These are phyloP conservation scores for Platycnemis pennipes DNA, from an alignment of 2,888 invertebrate genomes.

Conservation along the genomic window DNA sequence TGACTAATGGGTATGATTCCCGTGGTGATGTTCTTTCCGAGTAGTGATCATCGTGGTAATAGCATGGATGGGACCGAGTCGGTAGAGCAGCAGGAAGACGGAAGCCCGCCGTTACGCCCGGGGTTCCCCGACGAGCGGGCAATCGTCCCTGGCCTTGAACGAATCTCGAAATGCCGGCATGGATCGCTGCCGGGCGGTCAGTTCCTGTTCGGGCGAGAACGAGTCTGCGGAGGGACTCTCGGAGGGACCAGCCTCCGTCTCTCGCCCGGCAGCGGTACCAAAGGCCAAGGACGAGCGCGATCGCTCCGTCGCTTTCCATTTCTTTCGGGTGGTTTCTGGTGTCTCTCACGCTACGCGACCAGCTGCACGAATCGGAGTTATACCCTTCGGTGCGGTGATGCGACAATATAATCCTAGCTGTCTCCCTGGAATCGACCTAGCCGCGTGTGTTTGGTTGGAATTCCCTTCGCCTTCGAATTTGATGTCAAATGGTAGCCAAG, in stretches of 20 bases:
- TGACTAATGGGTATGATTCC: too few species aligned
- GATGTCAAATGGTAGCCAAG: too few species aligned
- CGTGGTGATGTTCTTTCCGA: too few species aligned
- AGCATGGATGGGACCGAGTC: too few species aligned
- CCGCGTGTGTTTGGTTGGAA: too few species aligned
- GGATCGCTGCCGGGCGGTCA: background rate
- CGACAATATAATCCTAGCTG: too few species aligned
- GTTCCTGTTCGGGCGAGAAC: background rate
- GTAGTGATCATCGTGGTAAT: too few species aligned
- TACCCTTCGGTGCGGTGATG: too few species aligned
- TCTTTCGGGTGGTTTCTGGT: background rate
- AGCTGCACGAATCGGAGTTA: background rate
- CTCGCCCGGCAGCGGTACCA: background rate
- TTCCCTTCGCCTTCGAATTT: too few species aligned
- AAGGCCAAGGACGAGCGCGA: constrained; percentile 9
- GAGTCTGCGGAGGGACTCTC: background rate
- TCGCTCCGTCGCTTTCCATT: background rate
- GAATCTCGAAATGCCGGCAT: constrained; percentile 2
- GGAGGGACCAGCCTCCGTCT: background rate
- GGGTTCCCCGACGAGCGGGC: background rate
- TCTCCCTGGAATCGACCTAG: too few species aligned
- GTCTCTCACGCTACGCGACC: background rate
- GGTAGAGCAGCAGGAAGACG: too few species aligned
- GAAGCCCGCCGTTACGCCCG: background rate
- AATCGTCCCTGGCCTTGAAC: constrained; percentile 4